Evolutionary conservation across 2,797 vertebrate genomes (phyloP), one percentile per base, ranked within the genome.

Genomic region (Diplodus sargus): DNA sequence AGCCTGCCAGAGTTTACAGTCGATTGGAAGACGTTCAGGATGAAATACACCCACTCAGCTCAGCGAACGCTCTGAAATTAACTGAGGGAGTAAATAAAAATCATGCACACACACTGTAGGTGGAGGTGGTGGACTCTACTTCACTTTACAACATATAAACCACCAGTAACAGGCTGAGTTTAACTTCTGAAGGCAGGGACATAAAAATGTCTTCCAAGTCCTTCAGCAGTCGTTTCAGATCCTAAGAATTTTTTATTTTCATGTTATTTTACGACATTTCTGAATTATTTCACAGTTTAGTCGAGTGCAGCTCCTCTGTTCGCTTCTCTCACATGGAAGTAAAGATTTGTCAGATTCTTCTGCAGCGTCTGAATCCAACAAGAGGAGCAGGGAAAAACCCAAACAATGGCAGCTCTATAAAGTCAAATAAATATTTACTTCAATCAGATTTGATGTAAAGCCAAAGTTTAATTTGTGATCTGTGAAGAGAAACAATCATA

Each of bases 1-100:
- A 79, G 61, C 28, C 65, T 42, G 58, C 62, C 63, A 51, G 56
- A 12, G 43, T 79, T 74, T 69, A 76, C 79, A 59, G 74, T 34
- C 48, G 12, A 13, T 75, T 74, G 60, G 70, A 66, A 45, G 60
- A 12, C 13, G 28, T 75, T 71, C 53, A 70, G 48, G 64, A 70
- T 66, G 8, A 70, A 83, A 79, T 52, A 58, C 64, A 57, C 48
- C 62, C 43, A 20, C 45, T 48, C 30, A 23, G 0, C 4, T 34
- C 57, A 61, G 53, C 64, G 60, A 49, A 47, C 25, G 63, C 14
- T 64, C 57, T 10, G 67, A 53, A 42, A 30, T 62, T 1, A 59
- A 64, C 11, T 17, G 63, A 47, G 45, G 53, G 58, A 69, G 57
- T 54, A 60, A 76, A 69, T 53, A 69, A 64, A 81, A 39, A 1